Evolutionary conservation across 30 jellyfish, hydroid and myxozoan genomes (phyloP).

Genomic region (Aurelia aurita complex sp. Pacific): DNA sequence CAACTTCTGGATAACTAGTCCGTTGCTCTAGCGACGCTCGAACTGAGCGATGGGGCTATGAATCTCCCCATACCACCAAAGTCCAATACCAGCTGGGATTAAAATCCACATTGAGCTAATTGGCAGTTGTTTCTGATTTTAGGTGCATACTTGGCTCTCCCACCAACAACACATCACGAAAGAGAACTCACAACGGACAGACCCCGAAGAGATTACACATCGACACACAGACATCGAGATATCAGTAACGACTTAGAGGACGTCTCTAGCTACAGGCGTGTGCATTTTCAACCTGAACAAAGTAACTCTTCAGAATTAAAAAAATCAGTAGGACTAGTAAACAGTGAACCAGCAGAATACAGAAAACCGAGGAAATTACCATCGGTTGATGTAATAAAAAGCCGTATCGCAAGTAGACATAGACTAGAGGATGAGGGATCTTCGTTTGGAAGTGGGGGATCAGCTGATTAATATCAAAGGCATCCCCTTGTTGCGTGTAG

Average conservation of each 20-base stretch:
- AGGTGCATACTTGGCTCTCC: slow-evolving; percentile 92
- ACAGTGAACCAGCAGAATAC: slow-evolving; percentile 56
- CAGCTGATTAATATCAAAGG: slow-evolving; percentile 39
- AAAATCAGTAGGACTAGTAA: slow-evolving; percentile 11
- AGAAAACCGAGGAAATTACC: slow-evolving; percentile 87
- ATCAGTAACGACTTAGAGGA: slow-evolving; percentile 22
- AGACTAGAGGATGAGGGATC: slow-evolving; percentile 94
- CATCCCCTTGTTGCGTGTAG: no score
- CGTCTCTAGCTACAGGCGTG: slow-evolving; percentile 28
- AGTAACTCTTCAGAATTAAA: slow-evolving; percentile 24
- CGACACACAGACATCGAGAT: slow-evolving; percentile 13
- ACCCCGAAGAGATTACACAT: slow-evolving; percentile 6
- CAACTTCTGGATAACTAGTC: no score
- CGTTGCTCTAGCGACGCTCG: no score
- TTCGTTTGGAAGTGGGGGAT: slow-evolving; percentile 95
- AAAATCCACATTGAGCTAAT: no score
- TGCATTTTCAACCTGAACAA: slow-evolving; percentile 54
- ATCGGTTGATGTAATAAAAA: slow-evolving; percentile 78
- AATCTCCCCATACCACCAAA: no score
- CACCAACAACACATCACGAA: slow-evolving; percentile 55
- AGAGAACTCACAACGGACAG: slow-evolving; percentile 28
- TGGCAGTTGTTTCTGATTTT: neutral
- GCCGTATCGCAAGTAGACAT: slow-evolving; percentile 80
- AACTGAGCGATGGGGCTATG: no score
- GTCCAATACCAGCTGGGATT: no score